A percentile compares a stretch with the other conserved stretches of the same genome.
phyloP scores from a whole-genome alignment of 2,888 invertebrate genomes.

The Parthenolecanium corni region DNA sequence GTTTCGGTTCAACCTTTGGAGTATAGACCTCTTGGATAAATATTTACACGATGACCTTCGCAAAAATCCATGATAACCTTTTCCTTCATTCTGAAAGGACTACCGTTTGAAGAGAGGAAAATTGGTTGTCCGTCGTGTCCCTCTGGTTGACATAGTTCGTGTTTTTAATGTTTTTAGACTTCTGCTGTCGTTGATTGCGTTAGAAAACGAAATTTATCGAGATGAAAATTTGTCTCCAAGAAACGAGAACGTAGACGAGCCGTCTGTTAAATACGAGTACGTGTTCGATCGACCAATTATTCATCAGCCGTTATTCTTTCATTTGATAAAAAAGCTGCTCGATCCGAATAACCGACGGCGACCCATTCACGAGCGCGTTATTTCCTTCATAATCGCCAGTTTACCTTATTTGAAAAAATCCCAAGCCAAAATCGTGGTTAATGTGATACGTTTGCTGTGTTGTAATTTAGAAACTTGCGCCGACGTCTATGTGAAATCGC shows the following conservation, averaged over 20 bases:
- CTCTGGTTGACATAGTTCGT: too few relatives aligned
- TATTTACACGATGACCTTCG: too few relatives aligned
- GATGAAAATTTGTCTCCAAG: constrained; percentile 38
- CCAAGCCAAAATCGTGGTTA: constrained; percentile 61
- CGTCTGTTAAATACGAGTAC: constrained; percentile 41
- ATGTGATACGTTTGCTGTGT: constrained; percentile 67
- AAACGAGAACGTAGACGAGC: constrained; percentile 36
- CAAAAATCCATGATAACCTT: too few relatives aligned
- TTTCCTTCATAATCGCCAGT: constrained; percentile 64
- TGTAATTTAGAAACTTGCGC: constrained; percentile 59
- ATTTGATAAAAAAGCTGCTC: constrained; percentile 63
- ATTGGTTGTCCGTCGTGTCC: too few relatives aligned
- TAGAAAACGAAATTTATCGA: constrained; percentile 57
- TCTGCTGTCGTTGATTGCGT: constrained; percentile 56
- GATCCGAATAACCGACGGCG: constrained; percentile 41
- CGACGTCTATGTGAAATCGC: constrained; percentile 31
- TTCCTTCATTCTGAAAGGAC: too few relatives aligned
- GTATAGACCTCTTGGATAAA: too few relatives aligned
- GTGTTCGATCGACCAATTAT: constrained; percentile 53
- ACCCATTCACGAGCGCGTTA: constrained; percentile 70
- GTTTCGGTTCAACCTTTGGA: too few relatives aligned
- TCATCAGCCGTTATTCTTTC: constrained; percentile 72
- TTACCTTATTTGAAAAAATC: constrained; percentile 68
- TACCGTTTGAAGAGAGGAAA: too few relatives aligned
- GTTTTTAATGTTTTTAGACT: constrained; percentile 40